A percentile compares a stretch with the other conserved stretches of the same genome.
Conservation (phyloP, 2,888 invertebrate species). For the Aproaerema taeniolella region DNA sequence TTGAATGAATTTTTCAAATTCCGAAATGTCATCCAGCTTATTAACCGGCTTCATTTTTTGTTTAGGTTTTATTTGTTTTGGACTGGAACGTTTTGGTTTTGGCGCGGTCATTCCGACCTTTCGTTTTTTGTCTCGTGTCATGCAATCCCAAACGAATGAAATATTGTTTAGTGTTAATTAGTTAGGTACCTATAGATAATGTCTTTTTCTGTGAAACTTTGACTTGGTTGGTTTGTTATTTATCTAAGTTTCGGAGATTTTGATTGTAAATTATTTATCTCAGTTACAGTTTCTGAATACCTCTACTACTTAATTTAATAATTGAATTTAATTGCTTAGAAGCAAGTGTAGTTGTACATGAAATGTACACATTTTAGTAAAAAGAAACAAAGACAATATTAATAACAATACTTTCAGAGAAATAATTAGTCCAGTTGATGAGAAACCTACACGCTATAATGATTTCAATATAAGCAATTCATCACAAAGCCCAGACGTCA, state of each 20-base stretch:
- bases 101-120: constrained; percentile 71
- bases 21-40: constrained; percentile 77
- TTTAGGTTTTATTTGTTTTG: constrained; percentile 71
- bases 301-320: too few species aligned
- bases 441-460: constrained; percentile 41
- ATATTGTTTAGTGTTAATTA: constrained; percentile 75
- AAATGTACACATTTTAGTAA: too few species aligned
- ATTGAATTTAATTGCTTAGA: too few species aligned
- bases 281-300: too few species aligned
- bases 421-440: constrained; percentile 40
- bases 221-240: constrained; percentile 26
- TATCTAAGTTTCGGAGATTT: too few species aligned
- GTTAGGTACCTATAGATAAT: constrained; percentile 49
- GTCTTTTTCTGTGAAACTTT: constrained; percentile 52
- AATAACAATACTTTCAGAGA: neutral
- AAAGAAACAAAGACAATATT: too few species aligned
- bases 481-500: constrained; percentile 48
- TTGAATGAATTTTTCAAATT: constrained; percentile 73
- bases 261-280: too few species aligned
- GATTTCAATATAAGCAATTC: constrained; percentile 42
- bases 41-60: constrained; percentile 74
- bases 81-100: constrained; percentile 69
- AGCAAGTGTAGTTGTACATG: too few species aligned
- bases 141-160: constrained; percentile 65
- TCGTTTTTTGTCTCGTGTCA: constrained; percentile 70